These are phyloP conservation scores for Rhynchonycteris naso DNA, from an alignment of 2,797 vertebrate species.

Conservation along the genomic window DNA sequence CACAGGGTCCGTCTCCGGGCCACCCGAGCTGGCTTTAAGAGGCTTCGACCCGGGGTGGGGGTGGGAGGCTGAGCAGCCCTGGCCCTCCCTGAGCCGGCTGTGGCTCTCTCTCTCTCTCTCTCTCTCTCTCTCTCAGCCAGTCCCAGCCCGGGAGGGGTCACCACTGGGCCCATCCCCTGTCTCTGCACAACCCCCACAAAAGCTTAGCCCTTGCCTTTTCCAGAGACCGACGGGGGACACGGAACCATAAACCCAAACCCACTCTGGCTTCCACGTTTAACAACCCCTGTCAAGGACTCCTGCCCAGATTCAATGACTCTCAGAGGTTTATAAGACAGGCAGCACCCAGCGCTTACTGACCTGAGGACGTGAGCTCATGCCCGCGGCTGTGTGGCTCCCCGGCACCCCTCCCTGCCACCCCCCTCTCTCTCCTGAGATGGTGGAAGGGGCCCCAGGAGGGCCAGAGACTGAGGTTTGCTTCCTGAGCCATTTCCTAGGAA, in stretches of 20 bases:
- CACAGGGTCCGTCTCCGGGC: not conserved
- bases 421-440: not conserved
- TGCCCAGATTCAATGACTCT: not conserved
- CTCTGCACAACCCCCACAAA: not conserved
- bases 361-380: rapidly evolving
- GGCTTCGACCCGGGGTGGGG: not conserved
- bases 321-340: too few species aligned
- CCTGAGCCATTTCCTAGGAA: not conserved
- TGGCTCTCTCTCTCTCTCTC: not conserved
- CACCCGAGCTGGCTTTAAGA: rapidly evolving
- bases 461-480: not conserved
- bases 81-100: rapidly evolving
- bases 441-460: rapidly evolving
- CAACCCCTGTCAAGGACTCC: slow-evolving; percentile 15
- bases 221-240: not conserved
- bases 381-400: not conserved
- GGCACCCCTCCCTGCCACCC: rapidly evolving
- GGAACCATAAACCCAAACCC: not conserved
- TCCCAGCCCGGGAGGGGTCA: rapidly evolving
- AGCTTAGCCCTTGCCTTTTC: not conserved
- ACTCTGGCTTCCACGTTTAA: not conserved
- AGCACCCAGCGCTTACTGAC: rapidly evolving
- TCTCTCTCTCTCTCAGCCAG: not conserved
- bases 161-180: rapidly evolving
- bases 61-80: not conserved